Percentiles rank a stretch among this genome's conserved stretches.
Evolutionary conservation across 2,113 vertebrate genomes (phyloP).

Genomic region (Ginglymostoma cirratum): DNA sequence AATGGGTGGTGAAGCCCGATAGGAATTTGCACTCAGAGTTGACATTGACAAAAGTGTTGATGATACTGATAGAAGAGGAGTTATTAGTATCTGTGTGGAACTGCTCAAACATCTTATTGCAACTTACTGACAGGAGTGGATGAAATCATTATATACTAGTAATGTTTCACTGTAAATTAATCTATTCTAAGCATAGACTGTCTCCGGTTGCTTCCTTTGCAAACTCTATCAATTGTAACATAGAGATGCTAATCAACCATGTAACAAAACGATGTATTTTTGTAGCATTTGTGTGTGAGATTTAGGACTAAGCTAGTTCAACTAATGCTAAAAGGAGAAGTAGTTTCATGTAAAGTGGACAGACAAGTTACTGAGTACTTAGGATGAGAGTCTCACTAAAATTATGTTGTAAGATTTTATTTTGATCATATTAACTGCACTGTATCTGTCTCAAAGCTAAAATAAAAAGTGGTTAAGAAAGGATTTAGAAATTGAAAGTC

Average conservation of each 20-base stretch:
- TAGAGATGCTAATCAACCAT: not conserved
- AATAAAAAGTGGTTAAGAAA: not conserved
- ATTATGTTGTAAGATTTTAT: no score
- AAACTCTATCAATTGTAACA: not conserved
- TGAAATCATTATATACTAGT: not conserved
- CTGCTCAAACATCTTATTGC: no score
- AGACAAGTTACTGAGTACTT: not conserved
- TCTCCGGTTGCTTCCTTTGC: not conserved
- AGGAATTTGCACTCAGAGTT: no score
- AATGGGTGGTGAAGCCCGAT: no score
- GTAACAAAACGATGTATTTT: not conserved
- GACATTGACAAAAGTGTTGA: no score
- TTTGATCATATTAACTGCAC: not conserved
- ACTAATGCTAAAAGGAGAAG: not conserved
- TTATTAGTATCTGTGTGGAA: no score
- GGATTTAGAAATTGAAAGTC: not conserved
- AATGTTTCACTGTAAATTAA: not conserved
- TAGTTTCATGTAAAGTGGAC: not conserved
- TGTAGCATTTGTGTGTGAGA: not conserved
- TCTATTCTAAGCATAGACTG: not conserved
- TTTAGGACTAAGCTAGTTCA: not conserved
- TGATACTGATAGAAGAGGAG: no score
- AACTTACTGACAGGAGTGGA: not conserved
- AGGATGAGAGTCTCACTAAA: not conserved
- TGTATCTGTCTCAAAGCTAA: not conserved